A percentile compares a stretch with the other conserved stretches of the same genome.
Evolutionary conservation across 2,888 invertebrate species (phyloP).

Genomic region (Mantis religiosa): DNA sequence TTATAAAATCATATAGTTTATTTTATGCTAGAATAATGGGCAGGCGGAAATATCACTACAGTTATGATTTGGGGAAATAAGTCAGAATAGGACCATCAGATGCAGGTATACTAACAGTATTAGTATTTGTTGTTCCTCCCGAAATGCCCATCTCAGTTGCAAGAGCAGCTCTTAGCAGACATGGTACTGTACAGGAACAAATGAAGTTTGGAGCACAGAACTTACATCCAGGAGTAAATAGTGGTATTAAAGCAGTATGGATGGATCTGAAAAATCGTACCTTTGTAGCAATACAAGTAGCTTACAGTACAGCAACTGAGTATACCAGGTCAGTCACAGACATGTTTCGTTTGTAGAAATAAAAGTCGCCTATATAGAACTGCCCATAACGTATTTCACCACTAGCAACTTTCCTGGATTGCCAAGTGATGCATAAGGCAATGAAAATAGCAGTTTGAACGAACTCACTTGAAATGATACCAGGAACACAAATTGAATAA

Average conservation of each 20-base stretch:
- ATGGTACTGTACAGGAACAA: background rate
- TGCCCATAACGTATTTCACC: background rate
- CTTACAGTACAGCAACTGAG: background rate
- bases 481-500: background rate
- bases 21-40: no score
- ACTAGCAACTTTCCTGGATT: background rate
- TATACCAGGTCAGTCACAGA: background rate
- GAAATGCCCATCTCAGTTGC: background rate
- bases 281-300: background rate
- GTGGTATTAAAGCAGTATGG: background rate
- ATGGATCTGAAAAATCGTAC: background rate
- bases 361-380: background rate
- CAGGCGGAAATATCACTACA: no score
- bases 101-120: background rate
- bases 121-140: background rate
- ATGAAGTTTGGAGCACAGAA: background rate
- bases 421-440: no score
- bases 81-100: background rate
- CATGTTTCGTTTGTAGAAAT: background rate
- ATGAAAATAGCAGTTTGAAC: background rate
- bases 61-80: background rate
- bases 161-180: background rate
- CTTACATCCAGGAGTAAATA: background rate
- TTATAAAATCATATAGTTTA: no score
- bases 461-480: no score